phyloP scores from a whole-genome alignment of 2,113 vertebrate genomes.

The Dendropsophus ebraccatus region DNA sequence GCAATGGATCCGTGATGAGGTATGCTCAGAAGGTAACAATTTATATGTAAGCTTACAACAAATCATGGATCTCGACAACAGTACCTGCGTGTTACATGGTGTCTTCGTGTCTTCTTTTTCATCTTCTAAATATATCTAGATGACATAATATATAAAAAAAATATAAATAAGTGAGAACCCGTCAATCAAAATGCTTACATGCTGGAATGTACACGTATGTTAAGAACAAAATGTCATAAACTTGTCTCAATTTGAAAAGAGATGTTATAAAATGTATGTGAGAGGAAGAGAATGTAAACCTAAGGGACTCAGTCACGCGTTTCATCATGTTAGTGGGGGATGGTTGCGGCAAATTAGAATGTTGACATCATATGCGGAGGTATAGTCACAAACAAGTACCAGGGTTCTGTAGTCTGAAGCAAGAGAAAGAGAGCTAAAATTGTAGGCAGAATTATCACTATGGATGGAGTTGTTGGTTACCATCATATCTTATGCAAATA shows the following conservation, averaged over 20 bases:
- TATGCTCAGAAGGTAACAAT: background rate
- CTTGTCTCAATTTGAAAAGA: background rate
- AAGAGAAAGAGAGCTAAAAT: no score
- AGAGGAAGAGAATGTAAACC: no score
- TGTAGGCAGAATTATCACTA: no score
- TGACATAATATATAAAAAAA: background rate
- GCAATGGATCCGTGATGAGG: constrained; percentile 17
- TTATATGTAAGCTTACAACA: constrained; percentile 2
- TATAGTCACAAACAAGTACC: no score
- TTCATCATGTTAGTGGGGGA: no score
- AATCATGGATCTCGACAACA: background rate
- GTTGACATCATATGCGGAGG: no score
- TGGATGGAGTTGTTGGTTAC: no score
- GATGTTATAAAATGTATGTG: background rate
- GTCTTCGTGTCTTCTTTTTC: background rate
- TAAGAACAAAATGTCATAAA: background rate
- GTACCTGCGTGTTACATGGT: background rate
- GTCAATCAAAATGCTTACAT: background rate
- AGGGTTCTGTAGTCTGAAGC: no score
- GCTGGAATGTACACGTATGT: background rate
- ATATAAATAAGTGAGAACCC: background rate
- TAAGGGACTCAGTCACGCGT: no score
- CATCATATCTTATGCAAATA: no score
- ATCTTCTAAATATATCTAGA: background rate
- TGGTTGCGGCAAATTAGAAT: no score